Evolutionary conservation across 2,888 invertebrate species (phyloP), one percentile per base, ranked within the genome.

Genomic region (Netelia inedita): DNA sequence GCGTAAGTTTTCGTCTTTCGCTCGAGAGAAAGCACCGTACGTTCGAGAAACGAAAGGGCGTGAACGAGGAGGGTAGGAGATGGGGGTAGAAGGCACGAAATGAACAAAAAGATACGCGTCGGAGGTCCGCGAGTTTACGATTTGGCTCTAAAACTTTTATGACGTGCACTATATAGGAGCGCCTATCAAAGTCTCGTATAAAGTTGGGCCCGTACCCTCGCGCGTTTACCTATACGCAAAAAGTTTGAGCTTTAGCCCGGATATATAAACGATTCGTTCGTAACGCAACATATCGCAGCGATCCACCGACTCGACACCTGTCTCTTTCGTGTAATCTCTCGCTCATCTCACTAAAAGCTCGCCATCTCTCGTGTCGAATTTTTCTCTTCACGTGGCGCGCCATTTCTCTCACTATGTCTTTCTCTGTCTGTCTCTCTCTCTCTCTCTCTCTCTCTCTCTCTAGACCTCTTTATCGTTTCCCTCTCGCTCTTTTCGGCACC

Each of bases 341-440:
- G 85, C 82, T 87, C 87, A 85, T 87, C 85, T 84, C 75, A 57
- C 86, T 85, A 86, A 87, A 88, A 87, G 85, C 85, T 82, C 81
- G 83, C 85, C 73, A 61, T 61, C 61, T 50, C 50, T 61, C 8
- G 23, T 1, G 59, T 46, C 16, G 21, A 3, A n/a, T 61, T 61
- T 73, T 61, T 61, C 46, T 61, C 14, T 83, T 87, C 83, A 5
- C 35, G 35, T 0, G 35, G 35, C 5, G 35, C 35, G 35, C 6
- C 6, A 1, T 35, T 35, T 85, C 86, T 79, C 85, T 82, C 80
- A 73, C 74, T 86, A 69, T 79, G 46, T 63, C 14, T 59, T 59
- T 28, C n/a, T 2, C 50, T 61, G 59, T 21, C n/a, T 57, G 21
- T 41, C 9, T 41, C 9, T 41, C 59, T 73, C 23, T 23, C 55